Percentiles rank a stretch among this genome's conserved stretches.
These are phyloP conservation scores for Chironomus tepperi DNA, from an alignment of 1,140 invertebrate genomes.

Conservation along the genomic window DNA sequence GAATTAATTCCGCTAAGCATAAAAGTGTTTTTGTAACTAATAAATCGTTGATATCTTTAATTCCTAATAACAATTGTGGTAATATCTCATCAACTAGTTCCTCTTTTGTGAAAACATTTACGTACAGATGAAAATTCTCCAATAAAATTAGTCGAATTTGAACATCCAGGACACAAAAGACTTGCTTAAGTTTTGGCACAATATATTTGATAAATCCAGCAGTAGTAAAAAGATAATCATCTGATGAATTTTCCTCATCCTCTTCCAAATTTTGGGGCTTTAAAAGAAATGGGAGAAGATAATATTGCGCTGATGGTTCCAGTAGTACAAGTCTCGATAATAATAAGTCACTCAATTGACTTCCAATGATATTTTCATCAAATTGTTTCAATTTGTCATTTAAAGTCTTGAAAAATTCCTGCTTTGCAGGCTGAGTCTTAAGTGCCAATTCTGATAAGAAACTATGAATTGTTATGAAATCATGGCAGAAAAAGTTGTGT, in stretches of 20 bases:
- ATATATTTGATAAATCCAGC: constrained; percentile 58
- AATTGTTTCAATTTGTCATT: constrained; percentile 55
- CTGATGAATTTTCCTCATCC: constrained; percentile 41
- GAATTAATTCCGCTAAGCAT: constrained; percentile 70
- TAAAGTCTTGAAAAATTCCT: constrained; percentile 62
- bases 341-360: constrained; percentile 61
- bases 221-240: constrained; percentile 49
- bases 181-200: constrained; percentile 60
- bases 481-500: constrained; percentile 69
- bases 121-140: constrained; percentile 60
- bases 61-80: constrained; percentile 69
- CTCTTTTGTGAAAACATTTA: constrained; percentile 57
- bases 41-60: constrained; percentile 70
- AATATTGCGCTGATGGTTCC: constrained; percentile 63
- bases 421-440: constrained; percentile 64
- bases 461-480: constrained; percentile 71
- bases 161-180: constrained; percentile 67
- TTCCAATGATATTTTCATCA: constrained; percentile 67
- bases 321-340: constrained; percentile 74
- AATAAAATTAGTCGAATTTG: constrained; percentile 62
- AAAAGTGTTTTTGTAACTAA: constrained; percentile 68
- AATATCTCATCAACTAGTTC: constrained; percentile 59
- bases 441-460: constrained; percentile 72
- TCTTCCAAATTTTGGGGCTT: constrained; percentile 51
- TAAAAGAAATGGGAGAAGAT: constrained; percentile 65